Evolutionary conservation across 53 echinoderm and acorn worm species (phyloP).

Genomic region (Zoroaster sp.): DNA sequence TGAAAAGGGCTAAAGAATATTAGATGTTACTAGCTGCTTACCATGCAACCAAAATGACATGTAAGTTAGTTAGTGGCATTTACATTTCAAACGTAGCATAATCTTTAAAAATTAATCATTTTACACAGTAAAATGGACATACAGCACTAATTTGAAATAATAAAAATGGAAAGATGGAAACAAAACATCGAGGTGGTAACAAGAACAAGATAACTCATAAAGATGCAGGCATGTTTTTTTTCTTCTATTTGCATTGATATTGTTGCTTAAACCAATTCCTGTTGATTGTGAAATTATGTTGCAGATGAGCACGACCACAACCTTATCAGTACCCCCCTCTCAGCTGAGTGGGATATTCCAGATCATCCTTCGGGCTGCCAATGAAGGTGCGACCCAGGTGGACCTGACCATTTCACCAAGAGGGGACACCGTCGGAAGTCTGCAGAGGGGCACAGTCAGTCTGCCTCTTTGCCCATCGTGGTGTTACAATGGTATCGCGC

Average conservation of each 20-base stretch:
- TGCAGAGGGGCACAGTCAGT: slow-evolving; percentile 45
- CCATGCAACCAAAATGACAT: too few relatives aligned
- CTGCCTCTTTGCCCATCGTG: slow-evolving; percentile 66
- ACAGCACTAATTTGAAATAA: too few relatives aligned
- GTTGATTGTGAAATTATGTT: background rate
- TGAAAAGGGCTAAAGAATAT: too few relatives aligned
- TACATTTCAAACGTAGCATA: too few relatives aligned
- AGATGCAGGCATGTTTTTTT: too few relatives aligned
- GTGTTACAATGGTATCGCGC: slow-evolving; percentile 69
- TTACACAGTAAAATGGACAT: too few relatives aligned
- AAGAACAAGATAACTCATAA: too few relatives aligned
- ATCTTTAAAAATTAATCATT: too few relatives aligned
- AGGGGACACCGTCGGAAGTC: slow-evolving; percentile 30
- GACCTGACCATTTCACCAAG: slow-evolving; percentile 69
- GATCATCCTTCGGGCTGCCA: slow-evolving; percentile 69
- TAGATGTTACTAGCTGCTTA: too few relatives aligned
- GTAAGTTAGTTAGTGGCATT: too few relatives aligned
- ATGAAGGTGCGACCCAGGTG: slow-evolving; percentile 69
- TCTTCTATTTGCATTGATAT: background rate
- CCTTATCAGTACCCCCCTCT: slow-evolving; percentile 70
- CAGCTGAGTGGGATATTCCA: slow-evolving; percentile 74
- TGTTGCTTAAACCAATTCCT: background rate
- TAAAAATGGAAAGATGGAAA: too few relatives aligned
- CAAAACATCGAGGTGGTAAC: too few relatives aligned
- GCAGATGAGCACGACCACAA: slow-evolving; percentile 69